Evolutionary conservation across 2,113 vertebrate species (phyloP).

Genomic region (Zosterops borbonicus): DNA sequence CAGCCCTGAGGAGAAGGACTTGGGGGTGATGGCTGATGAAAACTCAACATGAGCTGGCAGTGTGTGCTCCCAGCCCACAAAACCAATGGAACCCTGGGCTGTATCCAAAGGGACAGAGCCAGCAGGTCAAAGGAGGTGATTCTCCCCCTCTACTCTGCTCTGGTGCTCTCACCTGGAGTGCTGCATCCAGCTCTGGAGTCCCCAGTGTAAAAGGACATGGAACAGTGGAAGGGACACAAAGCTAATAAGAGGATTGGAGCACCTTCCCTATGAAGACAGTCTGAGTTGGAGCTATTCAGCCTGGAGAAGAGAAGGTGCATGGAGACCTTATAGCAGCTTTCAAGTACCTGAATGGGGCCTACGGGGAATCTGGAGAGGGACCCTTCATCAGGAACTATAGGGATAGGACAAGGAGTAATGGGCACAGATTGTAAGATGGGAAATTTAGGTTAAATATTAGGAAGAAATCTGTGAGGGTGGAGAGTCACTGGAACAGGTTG

Average conservation of each 20-base stretch:
- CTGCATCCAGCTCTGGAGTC: background rate
- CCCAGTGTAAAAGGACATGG: background rate
- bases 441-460: background rate
- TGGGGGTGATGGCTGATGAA: background rate
- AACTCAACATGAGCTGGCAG: background rate
- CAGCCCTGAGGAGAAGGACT: background rate
- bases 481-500: background rate
- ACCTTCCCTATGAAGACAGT: background rate
- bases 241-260: background rate
- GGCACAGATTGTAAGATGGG: background rate
- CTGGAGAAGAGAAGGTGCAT: background rate
- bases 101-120: background rate
- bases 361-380: background rate
- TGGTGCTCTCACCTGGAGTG: background rate
- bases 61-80: background rate
- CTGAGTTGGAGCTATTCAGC: background rate
- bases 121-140: background rate
- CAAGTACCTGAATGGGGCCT: background rate
- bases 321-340: background rate
- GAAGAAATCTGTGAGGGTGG: background rate
- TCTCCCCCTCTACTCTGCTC: background rate
- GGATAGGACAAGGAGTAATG: background rate
- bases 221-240: background rate
- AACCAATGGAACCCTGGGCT: background rate
- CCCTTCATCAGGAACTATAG: background rate